phyloP scores from a whole-genome alignment of 53 echinoderm and acorn worm species.

The Holothuria leucospilota region DNA sequence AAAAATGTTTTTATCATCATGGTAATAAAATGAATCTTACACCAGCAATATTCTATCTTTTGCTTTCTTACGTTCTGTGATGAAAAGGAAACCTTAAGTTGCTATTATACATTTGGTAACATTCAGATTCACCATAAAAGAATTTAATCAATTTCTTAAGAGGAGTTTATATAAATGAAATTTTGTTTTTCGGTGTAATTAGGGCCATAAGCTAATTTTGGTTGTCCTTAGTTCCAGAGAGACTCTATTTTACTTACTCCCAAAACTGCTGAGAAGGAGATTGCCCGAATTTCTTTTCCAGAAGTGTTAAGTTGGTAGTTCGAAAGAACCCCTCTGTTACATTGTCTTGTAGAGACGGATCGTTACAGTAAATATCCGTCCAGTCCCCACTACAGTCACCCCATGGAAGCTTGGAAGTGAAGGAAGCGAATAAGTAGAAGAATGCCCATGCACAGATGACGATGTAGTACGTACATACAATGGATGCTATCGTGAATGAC shows the following conservation, averaged over 20 bases:
- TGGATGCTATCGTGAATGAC: conserved; percentile 75
- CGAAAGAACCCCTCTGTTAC: conserved; percentile 66
- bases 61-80: no score
- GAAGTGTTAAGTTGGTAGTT: conserved; percentile 67
- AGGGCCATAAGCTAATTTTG: no score
- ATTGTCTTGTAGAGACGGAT: conserved; percentile 64
- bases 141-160: no score
- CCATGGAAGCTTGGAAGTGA: conserved; percentile 77
- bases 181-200: no score
- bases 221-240: not conserved
- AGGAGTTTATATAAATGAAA: no score
- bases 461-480: conserved; percentile 87
- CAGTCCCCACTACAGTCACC: conserved; percentile 77
- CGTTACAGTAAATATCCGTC: conserved; percentile 80
- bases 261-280: conserved; percentile 89
- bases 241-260: conserved; percentile 70
- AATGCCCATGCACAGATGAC: conserved; percentile 89
- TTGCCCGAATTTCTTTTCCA: conserved; percentile 65
- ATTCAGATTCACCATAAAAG: no score
- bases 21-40: no score
- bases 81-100: no score
- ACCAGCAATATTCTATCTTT: no score
- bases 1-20: no score
- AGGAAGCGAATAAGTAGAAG: conserved; percentile 90
- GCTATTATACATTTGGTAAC: no score